Evolutionary conservation across 2,113 vertebrate genomes (phyloP), one percentile per base, ranked within the genome.

Genomic region (Actinemys pallida): DNA sequence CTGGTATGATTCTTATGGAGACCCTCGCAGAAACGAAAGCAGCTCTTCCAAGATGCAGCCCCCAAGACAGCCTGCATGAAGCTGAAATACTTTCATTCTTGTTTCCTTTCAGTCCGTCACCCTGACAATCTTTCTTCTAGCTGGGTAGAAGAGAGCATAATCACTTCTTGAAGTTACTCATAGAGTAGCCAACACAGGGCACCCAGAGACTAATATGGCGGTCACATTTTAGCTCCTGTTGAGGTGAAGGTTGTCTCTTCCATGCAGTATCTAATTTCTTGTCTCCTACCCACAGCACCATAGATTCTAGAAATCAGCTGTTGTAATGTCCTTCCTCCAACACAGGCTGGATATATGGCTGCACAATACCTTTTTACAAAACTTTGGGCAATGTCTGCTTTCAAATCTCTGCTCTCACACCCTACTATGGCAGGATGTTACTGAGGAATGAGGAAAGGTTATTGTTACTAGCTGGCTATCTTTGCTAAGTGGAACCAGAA

Each of bases 211-310:
- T 69, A 84, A 81, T 72, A 24, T 65, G 75, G n/a, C 1, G 35
- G 78, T 27, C 88, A 85, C n/a, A n/a, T 81, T 92, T 89, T 69
- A 94, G 14, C 49, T 94, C 42, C 79, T 88, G 19, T 45, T 1
- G 1, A 90, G n/a, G 10, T 42, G 49, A 57, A 0, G 0, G 8
- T 6, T 54, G 69, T 42, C 31, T 65, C 62, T 65, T 65, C 62
- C 31, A 69, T 10, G 42, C 22, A 76, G 12, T 22, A 45, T 10
- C 72, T 20, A 35, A 69, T 19, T 69, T 69, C 62, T 19, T 69
- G 25, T 25, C 42, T n/a, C 47, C 27, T 62, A 31, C 4, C 4
- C 27, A 50, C 59, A 69, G 54, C 0, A 1, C 20, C 91, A 53
- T 57, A 86, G 53, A 3, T 20, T 89, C 62, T 59, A 17, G 49